Evolutionary conservation across 2,797 vertebrate genomes (phyloP), one percentile per base, ranked within the genome.

Genomic region (Anomalospiza imberbis): DNA sequence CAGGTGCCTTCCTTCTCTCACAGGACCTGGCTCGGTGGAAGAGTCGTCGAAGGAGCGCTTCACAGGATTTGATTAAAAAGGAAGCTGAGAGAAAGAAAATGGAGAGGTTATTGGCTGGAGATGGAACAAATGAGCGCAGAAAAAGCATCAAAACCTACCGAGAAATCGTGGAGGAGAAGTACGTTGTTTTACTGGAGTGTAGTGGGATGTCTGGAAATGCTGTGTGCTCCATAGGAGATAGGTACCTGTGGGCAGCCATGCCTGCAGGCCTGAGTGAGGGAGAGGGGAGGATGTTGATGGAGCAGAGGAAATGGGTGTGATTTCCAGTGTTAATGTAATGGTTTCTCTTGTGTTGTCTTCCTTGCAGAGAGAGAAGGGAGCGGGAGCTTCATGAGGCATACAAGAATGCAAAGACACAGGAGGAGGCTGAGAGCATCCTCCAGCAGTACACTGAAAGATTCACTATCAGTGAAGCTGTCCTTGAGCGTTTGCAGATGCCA

Each of bases 161-260:
- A 96, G 99, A 99, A 97, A 99, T 99, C 17, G 99, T 99, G 62
- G 98, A 99, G 94, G 99, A 99, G 87, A 99, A 99, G 99, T 99
- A 98, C 0, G 99, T 98, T 84, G n/a, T 76, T 60, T 60, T 91
- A 28, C 45, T 68, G 42, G 77, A 50, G 36, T 62, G 55, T 19
- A 40, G 31, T 32, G 51, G 28, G 17, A 7, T 65, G 50, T 65
- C 48, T 93, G 85, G 79, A 85, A 91, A 48, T 36, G 32, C 47
- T 79, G 60, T 55, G 31, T 60, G 73, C 36, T 87, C 42, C 50
- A 5, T 13, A 38, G 57, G 28, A 42, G 66, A 68, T 68, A 25
- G 18, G 16, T 57, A 50, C 4, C 78, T 91, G 54, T 62, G 51
- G 55, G 51, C 58, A 90, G 58, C 73, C 6, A 1, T 62, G 51